Evolutionary conservation across 2,113 vertebrate genomes (phyloP).

Genomic region (Erpornis zantholeuca): DNA sequence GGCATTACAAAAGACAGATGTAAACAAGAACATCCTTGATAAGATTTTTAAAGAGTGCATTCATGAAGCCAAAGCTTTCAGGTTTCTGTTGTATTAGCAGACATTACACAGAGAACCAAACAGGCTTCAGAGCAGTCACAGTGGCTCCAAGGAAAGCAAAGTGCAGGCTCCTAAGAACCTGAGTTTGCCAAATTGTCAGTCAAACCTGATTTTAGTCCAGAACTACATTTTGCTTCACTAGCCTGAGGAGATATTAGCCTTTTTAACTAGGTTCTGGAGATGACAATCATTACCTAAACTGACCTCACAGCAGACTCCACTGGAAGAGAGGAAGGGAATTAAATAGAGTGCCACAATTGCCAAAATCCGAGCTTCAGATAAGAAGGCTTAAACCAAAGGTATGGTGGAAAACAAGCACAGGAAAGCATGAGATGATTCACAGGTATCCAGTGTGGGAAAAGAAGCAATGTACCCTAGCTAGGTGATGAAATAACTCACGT

Average conservation of each 20-base stretch:
- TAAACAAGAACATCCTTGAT: background rate
- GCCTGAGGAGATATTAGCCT: background rate
- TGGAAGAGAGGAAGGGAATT: background rate
- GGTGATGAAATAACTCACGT: accelerated
- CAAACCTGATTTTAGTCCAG: background rate
- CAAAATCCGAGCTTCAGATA: background rate
- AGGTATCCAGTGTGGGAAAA: background rate
- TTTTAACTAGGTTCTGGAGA: background rate
- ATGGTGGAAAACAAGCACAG: background rate
- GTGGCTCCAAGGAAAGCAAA: background rate
- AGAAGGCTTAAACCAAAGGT: background rate
- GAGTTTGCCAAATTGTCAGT: background rate
- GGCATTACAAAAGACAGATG: background rate
- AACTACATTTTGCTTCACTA: background rate
- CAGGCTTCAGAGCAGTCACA: background rate
- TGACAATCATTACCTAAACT: background rate
- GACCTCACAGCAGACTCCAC: background rate
- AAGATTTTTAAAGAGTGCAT: background rate
- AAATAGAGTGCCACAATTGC: accelerated
- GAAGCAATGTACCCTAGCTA: accelerated
- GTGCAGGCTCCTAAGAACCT: background rate
- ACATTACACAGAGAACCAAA: background rate
- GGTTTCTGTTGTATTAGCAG: background rate
- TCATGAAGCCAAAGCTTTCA: background rate
- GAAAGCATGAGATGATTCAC: background rate